A percentile compares a stretch with the other conserved stretches of the same genome.
These are phyloP conservation scores for Volucella bombylans DNA, from an alignment of 2,888 invertebrate genomes.

Conservation along the genomic window DNA sequence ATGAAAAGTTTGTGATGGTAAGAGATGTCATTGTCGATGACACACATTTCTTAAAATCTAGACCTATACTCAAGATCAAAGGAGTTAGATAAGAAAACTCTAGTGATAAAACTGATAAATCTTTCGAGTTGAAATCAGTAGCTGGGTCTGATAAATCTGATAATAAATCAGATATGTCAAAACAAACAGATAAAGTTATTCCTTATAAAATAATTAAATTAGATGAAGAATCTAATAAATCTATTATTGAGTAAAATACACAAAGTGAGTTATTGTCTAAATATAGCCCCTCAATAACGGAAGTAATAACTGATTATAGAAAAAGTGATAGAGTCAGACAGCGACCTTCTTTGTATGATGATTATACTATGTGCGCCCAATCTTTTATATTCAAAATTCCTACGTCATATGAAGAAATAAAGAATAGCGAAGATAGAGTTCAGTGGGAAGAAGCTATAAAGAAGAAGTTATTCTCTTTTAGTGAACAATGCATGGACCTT, in stretches of 20 bases:
- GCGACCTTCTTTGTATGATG: conserved; percentile 47
- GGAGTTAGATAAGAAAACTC: conserved; percentile 50
- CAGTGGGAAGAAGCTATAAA: conserved; percentile 69
- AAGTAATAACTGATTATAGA: conserved; percentile 4
- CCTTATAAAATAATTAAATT: conserved; percentile 40
- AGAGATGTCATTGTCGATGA: conserved; percentile 79
- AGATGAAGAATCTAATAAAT: conserved; percentile 24
- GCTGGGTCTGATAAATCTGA: conserved; percentile 20
- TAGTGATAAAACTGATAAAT: conserved; percentile 65
- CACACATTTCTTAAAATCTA: conserved; percentile 75
- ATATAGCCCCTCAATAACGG: neutral
- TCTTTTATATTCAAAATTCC: conserved; percentile 61
- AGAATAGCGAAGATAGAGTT: conserved; percentile 54
- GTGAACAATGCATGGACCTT: conserved; percentile 70
- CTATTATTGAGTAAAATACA: neutral
- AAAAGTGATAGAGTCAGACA: conserved; percentile 43
- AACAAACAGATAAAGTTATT: conserved; percentile 23
- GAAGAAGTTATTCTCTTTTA: conserved; percentile 67
- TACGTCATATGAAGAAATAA: conserved; percentile 60
- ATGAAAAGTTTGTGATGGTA: conserved; percentile 76
- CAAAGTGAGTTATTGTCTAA: conserved; percentile 12
- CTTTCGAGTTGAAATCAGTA: conserved; percentile 49
- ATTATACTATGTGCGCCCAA: conserved; percentile 53
- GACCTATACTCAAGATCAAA: conserved; percentile 43
- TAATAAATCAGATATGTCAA: conserved; percentile 21